Base-by-base conservation (phyloP, 2,888 invertebrate species). In the Brachyptera risi region DNA sequence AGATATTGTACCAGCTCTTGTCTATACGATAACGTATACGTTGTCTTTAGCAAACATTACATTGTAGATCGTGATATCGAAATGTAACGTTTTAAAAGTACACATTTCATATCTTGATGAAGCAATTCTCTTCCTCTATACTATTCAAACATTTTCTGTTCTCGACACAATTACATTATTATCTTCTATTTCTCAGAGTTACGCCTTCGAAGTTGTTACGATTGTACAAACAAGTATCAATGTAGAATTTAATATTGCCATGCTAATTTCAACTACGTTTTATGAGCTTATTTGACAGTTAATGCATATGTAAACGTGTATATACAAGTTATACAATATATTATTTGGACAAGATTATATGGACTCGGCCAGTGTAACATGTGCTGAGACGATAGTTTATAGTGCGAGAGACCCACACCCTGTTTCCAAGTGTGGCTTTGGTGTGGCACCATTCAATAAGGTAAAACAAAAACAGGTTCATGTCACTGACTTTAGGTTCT, bases 211-310 rank as follows among this genome's bases (percentile, higher is more conserved):
- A 15, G 11, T 27, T 51, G 27, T 27, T 51, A 31, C 51, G 26
- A 51, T 35, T 51, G 51, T 31, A 54, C n/a, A n/a, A 19, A 4
- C 2, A 5, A 47, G n/a, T 35, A 54, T 23, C 54, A 54, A 19
- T 5, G 7, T 47, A 13, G 23, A 2, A 47, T 24, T 47, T 24
- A 24, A 47, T 47, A 47, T 35, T 35, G 17, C 54, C 35, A 54
- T 54, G 54, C 54, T 54, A 54, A 54, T 54, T 54, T 54, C 19
- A 37, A 11, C 54, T 37, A 35, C 54, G 35, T 54, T 51, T 54
- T 54, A 54, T 54, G 54, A 54, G 35, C 37, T 21, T 19, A 35
- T 54, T 54, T 54, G 54, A 54, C 54, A 54, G 54, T 54, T 54
- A 54, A 37, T 54, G 54, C 54, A 31, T 54, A 35, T 54, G 54